These are phyloP conservation scores for Panagrolaimus sp. DNA, from an alignment of 1,140 invertebrate species.

Conservation along the genomic window DNA sequence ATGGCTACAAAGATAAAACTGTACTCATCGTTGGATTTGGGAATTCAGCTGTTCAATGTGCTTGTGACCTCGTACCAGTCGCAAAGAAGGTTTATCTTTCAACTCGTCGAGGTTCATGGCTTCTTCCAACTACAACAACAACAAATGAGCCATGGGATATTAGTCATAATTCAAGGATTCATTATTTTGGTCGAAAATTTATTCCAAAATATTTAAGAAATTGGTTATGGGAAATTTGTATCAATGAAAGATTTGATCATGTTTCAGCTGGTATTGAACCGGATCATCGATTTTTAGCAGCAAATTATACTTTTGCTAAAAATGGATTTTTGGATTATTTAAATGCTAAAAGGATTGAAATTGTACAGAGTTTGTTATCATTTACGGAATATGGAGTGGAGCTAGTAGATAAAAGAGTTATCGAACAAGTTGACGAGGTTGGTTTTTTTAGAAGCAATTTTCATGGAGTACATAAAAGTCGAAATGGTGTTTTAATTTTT, in stretches of 20 bases:
- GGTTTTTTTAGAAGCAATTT: not conserved
- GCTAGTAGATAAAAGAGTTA: constrained; percentile 8
- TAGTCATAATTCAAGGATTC: not conserved
- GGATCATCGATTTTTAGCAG: not conserved
- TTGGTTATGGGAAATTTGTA: constrained; percentile 13
- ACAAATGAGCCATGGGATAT: constrained; percentile 14
- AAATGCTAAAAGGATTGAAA: not conserved
- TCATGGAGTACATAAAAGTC: too few species aligned
- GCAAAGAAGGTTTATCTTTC: constrained; percentile 14
- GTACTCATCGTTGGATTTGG: constrained; percentile 18
- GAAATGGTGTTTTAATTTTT: too few species aligned
- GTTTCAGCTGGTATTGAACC: not conserved
- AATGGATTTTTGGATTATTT: constrained; percentile 4
- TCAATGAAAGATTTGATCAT: not conserved
- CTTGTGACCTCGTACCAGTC: constrained; percentile 10
- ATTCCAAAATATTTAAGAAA: constrained; percentile 17
- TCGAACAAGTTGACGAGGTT: constrained; percentile 3
- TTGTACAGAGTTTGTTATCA: constrained; percentile 4
- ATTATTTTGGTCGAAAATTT: constrained; percentile 6
- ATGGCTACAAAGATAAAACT: constrained; percentile 2
- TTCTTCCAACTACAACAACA: not conserved
- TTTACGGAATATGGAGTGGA: constrained; percentile 4
- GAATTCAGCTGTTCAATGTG: constrained; percentile 15
- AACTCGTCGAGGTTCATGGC: not conserved
- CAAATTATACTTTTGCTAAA: not conserved